A percentile compares a stretch with the other conserved stretches of the same genome.
Conservation (phyloP, 2,797 vertebrate genomes). For the Dendrocincla fuliginosa region DNA sequence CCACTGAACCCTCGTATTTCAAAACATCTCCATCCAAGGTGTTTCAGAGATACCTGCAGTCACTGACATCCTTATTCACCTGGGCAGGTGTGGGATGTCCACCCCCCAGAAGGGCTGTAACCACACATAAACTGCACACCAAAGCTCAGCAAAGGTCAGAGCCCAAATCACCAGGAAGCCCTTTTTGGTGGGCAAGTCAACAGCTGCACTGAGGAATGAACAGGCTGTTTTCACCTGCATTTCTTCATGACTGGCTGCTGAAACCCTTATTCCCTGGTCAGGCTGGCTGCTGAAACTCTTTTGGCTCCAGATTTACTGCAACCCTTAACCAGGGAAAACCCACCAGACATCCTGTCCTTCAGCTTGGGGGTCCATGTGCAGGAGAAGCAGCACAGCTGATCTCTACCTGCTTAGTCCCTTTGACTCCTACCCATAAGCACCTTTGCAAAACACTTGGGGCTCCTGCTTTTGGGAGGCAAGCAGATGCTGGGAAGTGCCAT, state of each 20-base stretch:
- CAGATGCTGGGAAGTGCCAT: background rate
- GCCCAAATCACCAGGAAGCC: background rate
- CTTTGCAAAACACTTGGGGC: background rate
- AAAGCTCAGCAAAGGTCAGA: background rate
- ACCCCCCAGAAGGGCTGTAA: background rate
- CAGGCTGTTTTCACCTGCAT: background rate
- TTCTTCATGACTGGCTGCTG: background rate
- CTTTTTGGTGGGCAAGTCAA: background rate
- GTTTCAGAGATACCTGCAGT: background rate
- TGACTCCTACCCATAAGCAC: background rate
- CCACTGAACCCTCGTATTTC: background rate
- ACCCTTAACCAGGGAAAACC: background rate
- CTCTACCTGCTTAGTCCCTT: background rate
- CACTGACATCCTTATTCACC: background rate
- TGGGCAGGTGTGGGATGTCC: background rate
- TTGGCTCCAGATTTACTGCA: background rate
- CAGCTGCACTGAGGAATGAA: background rate
- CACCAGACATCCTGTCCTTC: background rate
- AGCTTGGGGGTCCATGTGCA: background rate
- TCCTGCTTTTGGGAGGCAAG: background rate
- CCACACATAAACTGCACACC: background rate
- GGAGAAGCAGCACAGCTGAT: background rate
- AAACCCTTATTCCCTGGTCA: background rate
- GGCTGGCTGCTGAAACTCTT: background rate
- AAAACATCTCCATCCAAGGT: background rate